Percentiles rank a stretch among this genome's conserved stretches.
These are phyloP conservation scores for Apoda limacodes DNA, from an alignment of 2,888 invertebrate species.

Conservation along the genomic window DNA sequence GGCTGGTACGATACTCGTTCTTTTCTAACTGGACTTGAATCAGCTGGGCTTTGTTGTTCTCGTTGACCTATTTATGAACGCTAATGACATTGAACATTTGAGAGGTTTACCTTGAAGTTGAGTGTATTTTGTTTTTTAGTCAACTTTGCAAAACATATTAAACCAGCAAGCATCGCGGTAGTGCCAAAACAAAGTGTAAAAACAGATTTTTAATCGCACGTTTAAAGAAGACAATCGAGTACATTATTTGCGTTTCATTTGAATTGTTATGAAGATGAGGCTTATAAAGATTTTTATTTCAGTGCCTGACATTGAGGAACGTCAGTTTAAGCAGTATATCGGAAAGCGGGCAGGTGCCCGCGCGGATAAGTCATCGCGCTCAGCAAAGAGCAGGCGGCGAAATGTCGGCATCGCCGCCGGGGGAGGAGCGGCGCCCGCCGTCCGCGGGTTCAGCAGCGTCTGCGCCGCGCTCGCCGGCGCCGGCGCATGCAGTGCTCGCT, in stretches of 20 bases:
- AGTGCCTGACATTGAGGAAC: constrained; percentile 42
- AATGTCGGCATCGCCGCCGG: constrained; percentile 61
- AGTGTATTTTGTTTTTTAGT: constrained; percentile 3
- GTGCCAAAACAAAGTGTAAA: too few species aligned
- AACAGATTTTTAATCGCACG: too few species aligned
- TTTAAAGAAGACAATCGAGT: too few species aligned
- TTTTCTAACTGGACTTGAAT: constrained; percentile 64
- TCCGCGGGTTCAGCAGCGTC: constrained; percentile 62
- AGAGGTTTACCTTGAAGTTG: constrained; percentile 1
- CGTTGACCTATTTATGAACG: constrained; percentile 33
- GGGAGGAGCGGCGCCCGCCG: constrained; percentile 57
- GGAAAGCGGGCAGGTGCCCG: too few species aligned
- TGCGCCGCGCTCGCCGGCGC: constrained; percentile 73
- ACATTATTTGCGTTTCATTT: too few species aligned
- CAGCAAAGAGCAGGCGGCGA: constrained; percentile 41
- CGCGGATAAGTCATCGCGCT: constrained; percentile 42
- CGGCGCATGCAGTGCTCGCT: constrained; percentile 80
- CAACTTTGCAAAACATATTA: too few species aligned
- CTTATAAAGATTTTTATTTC: constrained; percentile 34
- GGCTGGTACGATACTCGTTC: constrained; percentile 65
- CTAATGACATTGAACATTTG: background rate
- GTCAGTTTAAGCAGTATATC: too few species aligned
- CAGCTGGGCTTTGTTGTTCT: constrained; percentile 53
- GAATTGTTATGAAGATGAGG: too few species aligned
- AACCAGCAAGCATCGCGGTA: too few species aligned